Percentiles rank a stretch among this genome's conserved stretches.
Evolutionary conservation across 2,113 vertebrate genomes (phyloP).

Genomic region (Tetraodon nigroviridis): DNA sequence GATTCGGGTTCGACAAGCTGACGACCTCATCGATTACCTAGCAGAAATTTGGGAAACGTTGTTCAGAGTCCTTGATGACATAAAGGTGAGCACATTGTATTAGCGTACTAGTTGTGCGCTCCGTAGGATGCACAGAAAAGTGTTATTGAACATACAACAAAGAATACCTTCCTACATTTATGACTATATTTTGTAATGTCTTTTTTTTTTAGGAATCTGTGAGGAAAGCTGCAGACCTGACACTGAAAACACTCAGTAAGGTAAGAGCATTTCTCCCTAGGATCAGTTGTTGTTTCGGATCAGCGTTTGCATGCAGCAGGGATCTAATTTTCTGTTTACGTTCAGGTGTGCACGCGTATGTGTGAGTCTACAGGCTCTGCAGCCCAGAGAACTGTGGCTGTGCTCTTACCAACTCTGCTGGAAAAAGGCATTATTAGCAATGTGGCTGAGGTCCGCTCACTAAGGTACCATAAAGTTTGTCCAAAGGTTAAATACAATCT

Average conservation of each 20-base stretch:
- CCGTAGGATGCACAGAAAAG: no score
- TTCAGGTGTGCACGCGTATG: constrained; percentile 92
- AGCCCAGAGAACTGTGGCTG: constrained; percentile 85
- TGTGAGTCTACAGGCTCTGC: constrained; percentile 88
- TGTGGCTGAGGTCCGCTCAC: constrained; percentile 89
- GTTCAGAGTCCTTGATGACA: constrained; percentile 97
- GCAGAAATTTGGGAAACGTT: constrained; percentile 96
- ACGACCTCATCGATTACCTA: constrained; percentile 88
- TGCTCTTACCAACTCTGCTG: constrained; percentile 90
- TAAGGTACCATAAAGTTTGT: constrained; percentile 77
- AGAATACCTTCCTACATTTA: background rate
- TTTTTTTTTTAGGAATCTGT: constrained; percentile 88
- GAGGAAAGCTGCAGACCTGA: constrained; percentile 90
- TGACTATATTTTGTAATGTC: background rate
- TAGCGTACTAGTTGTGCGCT: no score
- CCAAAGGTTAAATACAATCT: no score
- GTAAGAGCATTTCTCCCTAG: constrained; percentile 55
- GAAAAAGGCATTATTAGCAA: constrained; percentile 94
- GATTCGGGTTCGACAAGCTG: constrained; percentile 86
- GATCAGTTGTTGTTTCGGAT: background rate
- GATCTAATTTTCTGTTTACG: background rate
- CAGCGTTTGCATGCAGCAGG: background rate
- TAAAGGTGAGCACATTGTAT: constrained; percentile 80
- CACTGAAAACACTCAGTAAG: constrained; percentile 97
- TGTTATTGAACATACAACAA: background rate